Evolutionary conservation across 2,113 vertebrate species (phyloP), one percentile per base, ranked within the genome.

Genomic region (Hydrochoerus hydrochaeris): DNA sequence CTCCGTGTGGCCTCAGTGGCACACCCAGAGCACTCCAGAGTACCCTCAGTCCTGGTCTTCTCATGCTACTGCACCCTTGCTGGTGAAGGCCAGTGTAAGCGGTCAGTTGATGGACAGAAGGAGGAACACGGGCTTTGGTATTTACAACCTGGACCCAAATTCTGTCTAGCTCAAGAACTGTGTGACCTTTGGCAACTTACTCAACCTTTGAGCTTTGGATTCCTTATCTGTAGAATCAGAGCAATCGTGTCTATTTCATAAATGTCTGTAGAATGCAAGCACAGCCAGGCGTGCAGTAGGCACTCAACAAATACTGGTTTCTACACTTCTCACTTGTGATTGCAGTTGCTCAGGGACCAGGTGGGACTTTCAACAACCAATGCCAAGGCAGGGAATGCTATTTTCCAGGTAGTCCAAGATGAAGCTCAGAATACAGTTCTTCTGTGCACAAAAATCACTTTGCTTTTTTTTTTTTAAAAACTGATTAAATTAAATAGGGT

Each of bases 371-470:
- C 52, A 19, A 58, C 52, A 91, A 58, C 71, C 71, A 38, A 78
- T 96, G 96, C 96, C 96, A 96, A 97, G 80, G 5, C 81, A 82
- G 82, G 44, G 95, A 78, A 96, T 95, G 96, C 89, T 97, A 89
- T 97, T 97, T 97, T 97, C 62, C 93, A 96, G 96, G 97, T 94
- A 95, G 89, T 41, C 91, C 89, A 38, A 92, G 83, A 91, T 88
- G 91, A 78, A 94, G 80, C 49, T 95, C 78, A 57, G 88, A 87
- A 82, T 26, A 22, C 16, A 85, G n/a, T 91, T 91, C 84, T 77
- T 63, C 41, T 49, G 6, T 75, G 62, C 9, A 54, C 5, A 41
- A 2, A 95, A 71, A 84, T 71, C n/a, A 83, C 22, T 83, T 65
- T 90, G 32, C 52, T 57, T 69, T 95, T 35, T 5, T 62, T 75